Conservation (phyloP, 2,888 invertebrate species). For the Cantharis nigra region DNA sequence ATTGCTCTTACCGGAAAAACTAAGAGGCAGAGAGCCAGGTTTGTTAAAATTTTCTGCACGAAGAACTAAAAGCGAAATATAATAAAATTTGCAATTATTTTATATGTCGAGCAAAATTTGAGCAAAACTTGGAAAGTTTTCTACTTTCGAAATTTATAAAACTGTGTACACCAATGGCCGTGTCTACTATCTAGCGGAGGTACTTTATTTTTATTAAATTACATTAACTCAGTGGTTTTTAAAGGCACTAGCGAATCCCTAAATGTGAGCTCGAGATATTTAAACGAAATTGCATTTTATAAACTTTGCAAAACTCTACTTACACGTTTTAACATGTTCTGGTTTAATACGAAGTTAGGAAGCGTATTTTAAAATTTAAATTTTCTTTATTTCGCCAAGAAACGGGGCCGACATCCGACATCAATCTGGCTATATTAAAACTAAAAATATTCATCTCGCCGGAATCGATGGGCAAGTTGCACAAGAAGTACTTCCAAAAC, state of each 20-base stretch:
- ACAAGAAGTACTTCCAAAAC: background rate
- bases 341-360: background rate
- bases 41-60: background rate
- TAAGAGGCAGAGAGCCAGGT: background rate
- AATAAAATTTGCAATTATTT: background rate
- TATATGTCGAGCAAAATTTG: background rate
- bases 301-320: background rate
- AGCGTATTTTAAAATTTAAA: background rate
- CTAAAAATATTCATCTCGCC: background rate
- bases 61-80: background rate
- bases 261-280: background rate
- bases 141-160: background rate
- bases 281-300: background rate
- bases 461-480: background rate
- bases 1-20: background rate
- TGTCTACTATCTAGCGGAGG: background rate
- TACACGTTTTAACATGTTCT: background rate
- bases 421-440: background rate
- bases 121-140: background rate
- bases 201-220: background rate
- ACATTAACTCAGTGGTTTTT: background rate
- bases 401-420: background rate
- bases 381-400: background rate
- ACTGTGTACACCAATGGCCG: background rate
- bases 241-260: background rate